These are phyloP conservation scores for Parapsyche elsis DNA, from an alignment of 1,140 invertebrate species.

Conservation along the genomic window DNA sequence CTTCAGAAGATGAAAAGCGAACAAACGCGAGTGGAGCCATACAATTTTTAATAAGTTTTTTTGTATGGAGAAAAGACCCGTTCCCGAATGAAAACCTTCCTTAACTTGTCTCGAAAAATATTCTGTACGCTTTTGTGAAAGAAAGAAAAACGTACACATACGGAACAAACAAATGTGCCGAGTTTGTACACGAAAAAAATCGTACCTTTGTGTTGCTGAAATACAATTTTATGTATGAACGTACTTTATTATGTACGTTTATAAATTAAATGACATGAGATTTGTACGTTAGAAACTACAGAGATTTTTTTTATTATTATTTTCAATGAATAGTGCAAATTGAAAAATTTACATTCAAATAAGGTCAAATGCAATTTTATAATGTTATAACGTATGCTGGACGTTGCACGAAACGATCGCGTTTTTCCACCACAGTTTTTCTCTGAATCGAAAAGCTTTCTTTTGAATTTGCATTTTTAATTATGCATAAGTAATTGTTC, in stretches of 20 bases:
- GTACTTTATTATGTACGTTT: too few species aligned
- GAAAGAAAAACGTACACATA: not conserved
- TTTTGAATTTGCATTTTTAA: not conserved
- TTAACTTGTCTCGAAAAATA: not conserved
- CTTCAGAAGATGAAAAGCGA: too few species aligned
- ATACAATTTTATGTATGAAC: too few species aligned
- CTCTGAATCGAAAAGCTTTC: not conserved
- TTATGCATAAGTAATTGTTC: not conserved
- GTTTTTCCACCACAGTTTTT: not conserved
- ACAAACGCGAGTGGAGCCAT: too few species aligned
- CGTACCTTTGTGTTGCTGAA: not conserved
- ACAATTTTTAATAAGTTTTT: too few species aligned
- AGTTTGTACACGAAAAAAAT: not conserved
- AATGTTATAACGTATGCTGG: not conserved
- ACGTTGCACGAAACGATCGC: not conserved
- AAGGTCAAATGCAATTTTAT: conserved; percentile 18
- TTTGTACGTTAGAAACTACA: too few species aligned
- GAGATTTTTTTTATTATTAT: not conserved
- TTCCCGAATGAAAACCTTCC: not conserved
- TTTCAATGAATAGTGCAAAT: not conserved
- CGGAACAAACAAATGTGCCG: not conserved
- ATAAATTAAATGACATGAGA: too few species aligned
- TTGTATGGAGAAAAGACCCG: not conserved
- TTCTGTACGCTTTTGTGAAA: not conserved
- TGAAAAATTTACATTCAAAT: not conserved